Evolutionary conservation across 2,113 vertebrate genomes (phyloP).

Genomic region (Shinisaurus crocodilurus): DNA sequence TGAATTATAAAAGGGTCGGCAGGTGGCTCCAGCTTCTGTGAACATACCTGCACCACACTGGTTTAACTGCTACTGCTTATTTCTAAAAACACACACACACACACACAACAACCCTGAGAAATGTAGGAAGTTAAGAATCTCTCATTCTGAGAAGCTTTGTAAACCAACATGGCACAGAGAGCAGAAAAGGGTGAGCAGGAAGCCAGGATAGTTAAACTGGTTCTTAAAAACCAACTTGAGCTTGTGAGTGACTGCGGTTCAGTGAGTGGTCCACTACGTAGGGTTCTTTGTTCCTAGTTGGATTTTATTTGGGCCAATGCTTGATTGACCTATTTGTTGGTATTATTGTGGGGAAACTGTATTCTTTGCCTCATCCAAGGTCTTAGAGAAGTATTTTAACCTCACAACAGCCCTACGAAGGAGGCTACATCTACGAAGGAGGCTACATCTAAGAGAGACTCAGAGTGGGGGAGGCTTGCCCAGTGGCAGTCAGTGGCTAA

Average conservation of each 20-base stretch:
- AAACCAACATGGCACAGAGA: background rate
- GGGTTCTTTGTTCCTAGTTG: background rate
- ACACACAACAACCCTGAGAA: background rate
- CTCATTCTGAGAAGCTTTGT: background rate
- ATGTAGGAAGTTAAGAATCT: background rate
- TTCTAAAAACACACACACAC: too few relatives aligned
- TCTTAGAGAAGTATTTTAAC: background rate
- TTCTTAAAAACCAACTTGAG: too few relatives aligned
- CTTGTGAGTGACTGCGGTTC: background rate
- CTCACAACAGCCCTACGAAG: too few relatives aligned
- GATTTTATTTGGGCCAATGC: background rate
- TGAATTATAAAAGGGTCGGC: too few relatives aligned
- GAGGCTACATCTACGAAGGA: too few relatives aligned
- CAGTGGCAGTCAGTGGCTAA: background rate
- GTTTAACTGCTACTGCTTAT: background rate
- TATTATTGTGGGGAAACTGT: background rate
- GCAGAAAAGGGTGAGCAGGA: too few relatives aligned
- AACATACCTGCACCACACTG: too few relatives aligned
- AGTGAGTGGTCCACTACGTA: background rate
- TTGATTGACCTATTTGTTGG: background rate
- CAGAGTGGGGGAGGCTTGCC: background rate
- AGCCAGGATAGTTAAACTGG: too few relatives aligned
- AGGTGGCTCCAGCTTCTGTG: too few relatives aligned
- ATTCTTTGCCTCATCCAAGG: background rate
- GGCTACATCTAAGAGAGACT: background rate